Conservation (phyloP, 1,140 invertebrate species). For the Chelonus insularis region DNA sequence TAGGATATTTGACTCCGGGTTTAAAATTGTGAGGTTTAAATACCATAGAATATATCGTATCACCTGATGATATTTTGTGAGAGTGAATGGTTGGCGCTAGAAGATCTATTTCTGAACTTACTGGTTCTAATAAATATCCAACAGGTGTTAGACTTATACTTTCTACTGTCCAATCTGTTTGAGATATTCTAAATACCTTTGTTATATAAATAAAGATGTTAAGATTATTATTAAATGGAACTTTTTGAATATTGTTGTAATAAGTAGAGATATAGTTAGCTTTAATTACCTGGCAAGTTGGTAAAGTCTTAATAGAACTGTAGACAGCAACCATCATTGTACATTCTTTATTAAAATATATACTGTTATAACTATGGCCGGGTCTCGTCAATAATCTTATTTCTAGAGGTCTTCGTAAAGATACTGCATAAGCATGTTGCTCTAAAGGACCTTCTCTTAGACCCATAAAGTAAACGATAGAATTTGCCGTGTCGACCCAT, state of each 20-base stretch:
- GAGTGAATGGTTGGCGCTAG: constrained; percentile 76
- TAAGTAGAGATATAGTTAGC: no score
- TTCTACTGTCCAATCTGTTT: constrained; percentile 67
- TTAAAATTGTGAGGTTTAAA: constrained; percentile 85
- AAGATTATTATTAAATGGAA: no score
- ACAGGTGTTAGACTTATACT: constrained; percentile 68
- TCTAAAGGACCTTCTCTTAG: constrained; percentile 79
- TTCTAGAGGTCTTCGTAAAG: constrained; percentile 68
- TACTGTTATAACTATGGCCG: constrained; percentile 73
- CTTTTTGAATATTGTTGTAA: no score
- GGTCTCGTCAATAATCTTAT: constrained; percentile 72
- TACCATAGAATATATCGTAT: constrained; percentile 86
- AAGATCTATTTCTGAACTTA: constrained; percentile 63
- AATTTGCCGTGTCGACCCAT: constrained; percentile 74
- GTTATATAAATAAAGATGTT: no score
- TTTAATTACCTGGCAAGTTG: constrained; percentile 77
- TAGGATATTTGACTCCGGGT: constrained; percentile 82
- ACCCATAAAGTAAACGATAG: constrained; percentile 81
- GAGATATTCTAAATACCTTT: constrained; percentile 72
- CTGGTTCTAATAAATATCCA: constrained; percentile 72
- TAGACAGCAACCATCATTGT: constrained; percentile 85
- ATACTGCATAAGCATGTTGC: constrained; percentile 82
- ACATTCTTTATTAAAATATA: constrained; percentile 86
- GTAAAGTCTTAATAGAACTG: constrained; percentile 82
- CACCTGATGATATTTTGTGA: constrained; percentile 71